Conservation (phyloP, 1,140 invertebrate species). For the Drosophila sechellia region DNA sequence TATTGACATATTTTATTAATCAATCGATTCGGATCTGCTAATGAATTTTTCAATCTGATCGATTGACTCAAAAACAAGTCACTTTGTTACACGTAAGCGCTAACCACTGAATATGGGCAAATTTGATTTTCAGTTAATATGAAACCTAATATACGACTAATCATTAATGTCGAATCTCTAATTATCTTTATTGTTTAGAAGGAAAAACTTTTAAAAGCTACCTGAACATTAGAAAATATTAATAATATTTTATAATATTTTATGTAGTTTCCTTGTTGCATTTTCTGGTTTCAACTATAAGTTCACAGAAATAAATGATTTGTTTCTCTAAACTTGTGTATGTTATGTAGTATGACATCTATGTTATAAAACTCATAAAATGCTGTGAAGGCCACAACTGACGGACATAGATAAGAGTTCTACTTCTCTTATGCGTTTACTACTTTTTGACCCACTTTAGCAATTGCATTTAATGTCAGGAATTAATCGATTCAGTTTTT, state of each 20-base stretch:
- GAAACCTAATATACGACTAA: too few relatives aligned
- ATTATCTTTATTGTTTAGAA: too few relatives aligned
- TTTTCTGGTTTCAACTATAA: background rate
- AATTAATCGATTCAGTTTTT: background rate
- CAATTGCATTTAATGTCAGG: background rate
- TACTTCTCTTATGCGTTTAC: too few relatives aligned
- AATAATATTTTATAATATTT: background rate
- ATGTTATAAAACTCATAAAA: too few relatives aligned
- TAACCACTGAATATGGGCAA: too few relatives aligned
- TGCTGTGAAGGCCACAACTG: too few relatives aligned
- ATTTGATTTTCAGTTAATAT: too few relatives aligned
- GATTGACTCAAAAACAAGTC: background rate
- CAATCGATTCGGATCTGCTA: background rate
- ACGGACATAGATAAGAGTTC: too few relatives aligned
- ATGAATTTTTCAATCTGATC: background rate
- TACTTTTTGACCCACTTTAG: background rate
- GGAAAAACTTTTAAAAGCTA: too few relatives aligned
- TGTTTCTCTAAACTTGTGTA: background rate
- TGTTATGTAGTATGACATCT: background rate
- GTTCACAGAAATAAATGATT: background rate
- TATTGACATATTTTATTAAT: background rate
- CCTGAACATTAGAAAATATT: background rate
- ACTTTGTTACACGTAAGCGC: background rate
- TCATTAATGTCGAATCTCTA: too few relatives aligned
- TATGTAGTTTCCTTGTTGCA: background rate